These are phyloP conservation scores for Oxygymnocypris stewartii DNA, from an alignment of 2,113 vertebrate species.

Conservation along the genomic window DNA sequence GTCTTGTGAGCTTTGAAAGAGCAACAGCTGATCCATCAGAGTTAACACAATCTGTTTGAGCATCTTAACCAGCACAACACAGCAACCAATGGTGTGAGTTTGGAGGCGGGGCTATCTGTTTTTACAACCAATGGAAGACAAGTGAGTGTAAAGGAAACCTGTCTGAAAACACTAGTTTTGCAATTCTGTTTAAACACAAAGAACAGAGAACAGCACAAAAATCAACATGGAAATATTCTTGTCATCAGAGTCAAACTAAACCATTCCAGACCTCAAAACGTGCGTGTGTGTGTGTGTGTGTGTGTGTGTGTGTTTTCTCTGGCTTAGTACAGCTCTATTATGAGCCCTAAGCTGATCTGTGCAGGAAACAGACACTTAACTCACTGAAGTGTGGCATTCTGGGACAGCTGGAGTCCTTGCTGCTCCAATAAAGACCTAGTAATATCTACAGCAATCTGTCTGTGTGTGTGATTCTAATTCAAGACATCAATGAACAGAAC, in stretches of 20 bases:
- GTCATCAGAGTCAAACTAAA: slow-evolving; percentile 2
- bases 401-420: slow-evolving; percentile 27
- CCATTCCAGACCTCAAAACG: slow-evolving; percentile 21
- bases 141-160: background rate
- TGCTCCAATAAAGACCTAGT: slow-evolving; percentile 38
- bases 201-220: background rate
- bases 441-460: slow-evolving; percentile 26
- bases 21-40: background rate
- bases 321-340: slow-evolving; percentile 13
- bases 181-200: background rate
- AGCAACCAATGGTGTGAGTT: background rate
- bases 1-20: background rate
- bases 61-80: background rate
- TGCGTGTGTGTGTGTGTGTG: slow-evolving; percentile 13
- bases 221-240: slow-evolving; percentile 25
- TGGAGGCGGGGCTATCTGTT: background rate
- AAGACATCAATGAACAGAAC: slow-evolving; percentile 11
- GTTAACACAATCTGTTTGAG: background rate
- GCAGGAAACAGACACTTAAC: slow-evolving; percentile 26
- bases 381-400: slow-evolving; percentile 43
- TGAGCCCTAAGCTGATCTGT: slow-evolving; percentile 8
- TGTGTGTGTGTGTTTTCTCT: slow-evolving; percentile 23
- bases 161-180: background rate
- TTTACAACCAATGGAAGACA: background rate
- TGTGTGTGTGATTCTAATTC: background rate